These are phyloP conservation scores for Megamerina dolium DNA, from an alignment of 2,888 invertebrate genomes.

Conservation along the genomic window DNA sequence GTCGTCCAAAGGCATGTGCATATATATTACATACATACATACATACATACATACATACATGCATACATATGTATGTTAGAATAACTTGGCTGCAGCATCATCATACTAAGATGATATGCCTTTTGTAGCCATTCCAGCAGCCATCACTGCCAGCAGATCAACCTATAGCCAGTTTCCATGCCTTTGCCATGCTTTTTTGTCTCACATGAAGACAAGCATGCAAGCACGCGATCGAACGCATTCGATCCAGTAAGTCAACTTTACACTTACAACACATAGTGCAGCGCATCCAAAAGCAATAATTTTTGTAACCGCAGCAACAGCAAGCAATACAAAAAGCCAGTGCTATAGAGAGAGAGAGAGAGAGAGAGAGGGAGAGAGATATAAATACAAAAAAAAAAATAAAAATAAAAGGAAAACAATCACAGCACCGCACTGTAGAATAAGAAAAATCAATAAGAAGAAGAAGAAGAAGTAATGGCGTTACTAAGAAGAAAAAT, in stretches of 20 bases:
- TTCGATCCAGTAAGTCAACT: slow-evolving; percentile 16
- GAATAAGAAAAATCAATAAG: slow-evolving; percentile 10
- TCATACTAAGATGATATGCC: too few relatives aligned
- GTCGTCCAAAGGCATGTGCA: not conserved
- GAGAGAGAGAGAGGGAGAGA: too few relatives aligned
- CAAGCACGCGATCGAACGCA: slow-evolving; percentile 9
- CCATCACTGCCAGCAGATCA: slow-evolving; percentile 17
- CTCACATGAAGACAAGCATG: not conserved
- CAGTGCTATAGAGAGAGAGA: too few relatives aligned
- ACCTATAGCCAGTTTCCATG: not conserved
- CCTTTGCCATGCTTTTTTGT: not conserved
- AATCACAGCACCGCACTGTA: too few relatives aligned
- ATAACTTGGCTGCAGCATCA: too few relatives aligned
- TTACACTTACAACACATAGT: slow-evolving; percentile 14
- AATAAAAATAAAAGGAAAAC: not conserved
- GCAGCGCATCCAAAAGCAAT: slow-evolving; percentile 5
- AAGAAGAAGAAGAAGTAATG: slow-evolving; percentile 1
- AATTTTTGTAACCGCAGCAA: slow-evolving; percentile 10
- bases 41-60: not conserved
- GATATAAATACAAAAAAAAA: not conserved
- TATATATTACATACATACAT: not conserved
- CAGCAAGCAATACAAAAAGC: slow-evolving; percentile 14
- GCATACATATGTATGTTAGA: too few relatives aligned
- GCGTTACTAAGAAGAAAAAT: too few relatives aligned
- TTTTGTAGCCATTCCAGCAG: not conserved